These are phyloP conservation scores for Mungos mungo DNA, from an alignment of 2,113 vertebrate genomes.

Conservation along the genomic window DNA sequence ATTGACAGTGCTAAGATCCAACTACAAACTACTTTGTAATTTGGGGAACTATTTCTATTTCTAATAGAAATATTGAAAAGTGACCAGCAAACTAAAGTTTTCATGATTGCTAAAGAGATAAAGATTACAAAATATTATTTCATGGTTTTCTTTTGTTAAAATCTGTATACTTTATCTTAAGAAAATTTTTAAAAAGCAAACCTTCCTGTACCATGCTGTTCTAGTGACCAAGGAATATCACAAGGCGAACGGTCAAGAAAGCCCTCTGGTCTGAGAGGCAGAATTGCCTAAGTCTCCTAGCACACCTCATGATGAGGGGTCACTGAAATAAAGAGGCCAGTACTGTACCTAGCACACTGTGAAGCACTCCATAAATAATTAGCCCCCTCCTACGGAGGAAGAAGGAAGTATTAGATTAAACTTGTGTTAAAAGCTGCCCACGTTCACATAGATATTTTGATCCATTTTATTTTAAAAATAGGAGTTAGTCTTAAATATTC, in stretches of 20 bases:
- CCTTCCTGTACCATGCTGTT: neutral
- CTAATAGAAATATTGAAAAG: neutral
- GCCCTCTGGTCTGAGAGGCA: neutral
- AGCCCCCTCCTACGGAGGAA: neutral
- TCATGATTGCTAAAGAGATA: neutral
- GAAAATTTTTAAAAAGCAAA: neutral
- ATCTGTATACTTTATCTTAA: neutral
- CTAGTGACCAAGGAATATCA: neutral
- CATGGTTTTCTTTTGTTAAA: neutral
- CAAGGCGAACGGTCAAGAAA: neutral
- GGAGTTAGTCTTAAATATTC: neutral
- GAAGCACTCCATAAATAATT: neutral
- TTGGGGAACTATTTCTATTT: neutral
- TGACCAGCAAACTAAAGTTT: neutral
- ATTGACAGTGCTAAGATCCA: neutral
- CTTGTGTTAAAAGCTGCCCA: neutral
- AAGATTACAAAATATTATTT: neutral
- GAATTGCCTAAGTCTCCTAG: neutral
- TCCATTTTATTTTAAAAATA: constrained; percentile 11
- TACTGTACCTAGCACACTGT: neutral
- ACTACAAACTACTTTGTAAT: neutral
- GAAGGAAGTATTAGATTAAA: neutral
- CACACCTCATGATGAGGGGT: neutral
- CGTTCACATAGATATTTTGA: neutral
- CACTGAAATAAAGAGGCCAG: neutral